A percentile compares a stretch with the other conserved stretches of the same genome.
Evolutionary conservation across 2,113 vertebrate species (phyloP).

Genomic region (Gymnocephalus cernua): DNA sequence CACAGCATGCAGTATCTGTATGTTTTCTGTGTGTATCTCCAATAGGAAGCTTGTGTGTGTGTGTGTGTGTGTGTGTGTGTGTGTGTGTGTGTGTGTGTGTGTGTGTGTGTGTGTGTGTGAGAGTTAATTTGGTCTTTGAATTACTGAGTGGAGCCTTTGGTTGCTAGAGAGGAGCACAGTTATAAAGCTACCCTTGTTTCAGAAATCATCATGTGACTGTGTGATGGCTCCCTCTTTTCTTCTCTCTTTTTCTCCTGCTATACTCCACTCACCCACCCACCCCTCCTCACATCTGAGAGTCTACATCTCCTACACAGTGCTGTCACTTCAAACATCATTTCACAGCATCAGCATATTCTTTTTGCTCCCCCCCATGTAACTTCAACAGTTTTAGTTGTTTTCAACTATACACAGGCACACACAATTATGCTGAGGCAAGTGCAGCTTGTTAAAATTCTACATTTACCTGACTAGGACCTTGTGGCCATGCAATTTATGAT

Average conservation of each 20-base stretch:
- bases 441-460: not conserved
- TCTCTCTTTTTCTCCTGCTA: slow-evolving; percentile 26
- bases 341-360: not conserved
- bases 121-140: slow-evolving; percentile 46
- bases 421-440: not conserved
- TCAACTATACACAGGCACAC: not conserved
- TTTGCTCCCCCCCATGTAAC: not conserved
- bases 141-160: slow-evolving; percentile 51
- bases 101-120: slow-evolving; percentile 1
- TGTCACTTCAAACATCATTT: slow-evolving; percentile 52
- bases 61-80: not conserved
- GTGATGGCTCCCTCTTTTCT: slow-evolving; percentile 50
- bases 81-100: slow-evolving; percentile 16
- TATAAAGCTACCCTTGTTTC: slow-evolving; percentile 74
- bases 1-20: slow-evolving; percentile 23
- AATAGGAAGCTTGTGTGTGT: slow-evolving; percentile 26
- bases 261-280: slow-evolving; percentile 10
- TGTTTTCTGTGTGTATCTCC: slow-evolving; percentile 38
- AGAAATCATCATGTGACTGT: slow-evolving; percentile 68
- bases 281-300: slow-evolving; percentile 28
- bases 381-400: slow-evolving; percentile 16
- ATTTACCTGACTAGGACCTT: not conserved
- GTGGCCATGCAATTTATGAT: not conserved
- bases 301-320: slow-evolving; percentile 46
- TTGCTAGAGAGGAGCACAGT: slow-evolving; percentile 49